Percentiles rank a stretch among this genome's conserved stretches.
Evolutionary conservation across 2,113 vertebrate species (phyloP).

Genomic region (Vidua macroura): DNA sequence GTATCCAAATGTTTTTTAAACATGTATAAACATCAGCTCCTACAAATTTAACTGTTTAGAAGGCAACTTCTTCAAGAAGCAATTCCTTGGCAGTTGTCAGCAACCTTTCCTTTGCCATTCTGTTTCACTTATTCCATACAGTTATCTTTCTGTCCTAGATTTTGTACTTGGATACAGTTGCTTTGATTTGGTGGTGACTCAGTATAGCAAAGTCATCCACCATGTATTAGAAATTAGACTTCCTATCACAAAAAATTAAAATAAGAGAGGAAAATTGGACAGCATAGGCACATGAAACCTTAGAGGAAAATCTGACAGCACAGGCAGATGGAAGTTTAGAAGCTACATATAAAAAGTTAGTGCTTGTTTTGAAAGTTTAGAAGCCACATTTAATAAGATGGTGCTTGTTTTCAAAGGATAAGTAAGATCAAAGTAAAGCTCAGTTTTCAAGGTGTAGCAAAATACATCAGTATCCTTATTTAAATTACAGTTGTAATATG

Average conservation of each 20-base stretch:
- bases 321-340: neutral
- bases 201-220: conserved; percentile 22
- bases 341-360: neutral
- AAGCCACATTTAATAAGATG: neutral
- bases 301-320: neutral
- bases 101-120: conserved; percentile 9
- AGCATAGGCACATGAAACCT: neutral
- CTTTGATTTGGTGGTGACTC: neutral
- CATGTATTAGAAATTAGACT: conserved; percentile 3
- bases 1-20: neutral
- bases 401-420: neutral
- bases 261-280: neutral
- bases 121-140: neutral
- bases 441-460: neutral
- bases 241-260: conserved; percentile 2
- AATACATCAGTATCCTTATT: neutral
- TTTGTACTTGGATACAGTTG: neutral
- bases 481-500: neutral
- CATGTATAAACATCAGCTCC: rapidly evolving
- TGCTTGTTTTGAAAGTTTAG: neutral
- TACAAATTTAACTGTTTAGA: neutral
- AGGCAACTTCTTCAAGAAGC: neutral
- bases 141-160: neutral
- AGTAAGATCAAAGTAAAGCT: neutral
- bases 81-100: neutral